Percentiles rank a stretch among this genome's conserved stretches.
These are phyloP conservation scores for Meandrusa payeni DNA, from an alignment of 2,888 invertebrate species.

Conservation along the genomic window DNA sequence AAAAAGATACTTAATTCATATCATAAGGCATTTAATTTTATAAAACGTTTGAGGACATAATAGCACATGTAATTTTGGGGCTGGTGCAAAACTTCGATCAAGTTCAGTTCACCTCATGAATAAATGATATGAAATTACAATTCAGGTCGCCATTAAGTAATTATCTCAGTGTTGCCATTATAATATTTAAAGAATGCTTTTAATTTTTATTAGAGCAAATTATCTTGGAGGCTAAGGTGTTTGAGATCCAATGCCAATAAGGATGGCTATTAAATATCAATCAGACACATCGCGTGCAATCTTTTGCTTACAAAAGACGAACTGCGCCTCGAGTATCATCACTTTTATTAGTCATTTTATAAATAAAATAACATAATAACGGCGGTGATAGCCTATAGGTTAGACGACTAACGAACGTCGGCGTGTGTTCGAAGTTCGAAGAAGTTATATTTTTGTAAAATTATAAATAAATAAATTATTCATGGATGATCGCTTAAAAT, in stretches of 20 bases:
- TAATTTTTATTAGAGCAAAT: slow-evolving; percentile 77
- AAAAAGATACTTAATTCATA: slow-evolving; percentile 65
- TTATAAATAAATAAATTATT: no score
- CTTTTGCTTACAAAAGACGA: slow-evolving; percentile 27
- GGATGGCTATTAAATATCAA: slow-evolving; percentile 72
- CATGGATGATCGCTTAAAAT: no score
- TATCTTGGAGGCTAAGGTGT: slow-evolving; percentile 65
- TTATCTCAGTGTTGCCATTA: slow-evolving; percentile 74
- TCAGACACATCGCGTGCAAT: slow-evolving; percentile 42
- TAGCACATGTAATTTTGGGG: slow-evolving; percentile 68
- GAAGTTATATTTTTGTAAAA: no score
- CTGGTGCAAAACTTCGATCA: slow-evolving; percentile 56
- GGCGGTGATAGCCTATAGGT: no score
- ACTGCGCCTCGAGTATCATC: background rate
- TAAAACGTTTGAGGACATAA: slow-evolving; percentile 78
- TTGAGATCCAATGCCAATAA: slow-evolving; percentile 50
- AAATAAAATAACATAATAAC: no score
- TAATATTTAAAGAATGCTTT: slow-evolving; percentile 75
- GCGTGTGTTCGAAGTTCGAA: no score
- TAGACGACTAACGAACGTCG: no score
- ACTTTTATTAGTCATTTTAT: slow-evolving; percentile 5
- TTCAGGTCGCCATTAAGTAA: slow-evolving; percentile 75
- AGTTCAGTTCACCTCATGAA: slow-evolving; percentile 65
- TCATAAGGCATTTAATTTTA: slow-evolving; percentile 72
- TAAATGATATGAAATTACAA: slow-evolving; percentile 75